phyloP scores from a whole-genome alignment of 2,888 invertebrate genomes.

The Andrena bicolor region DNA sequence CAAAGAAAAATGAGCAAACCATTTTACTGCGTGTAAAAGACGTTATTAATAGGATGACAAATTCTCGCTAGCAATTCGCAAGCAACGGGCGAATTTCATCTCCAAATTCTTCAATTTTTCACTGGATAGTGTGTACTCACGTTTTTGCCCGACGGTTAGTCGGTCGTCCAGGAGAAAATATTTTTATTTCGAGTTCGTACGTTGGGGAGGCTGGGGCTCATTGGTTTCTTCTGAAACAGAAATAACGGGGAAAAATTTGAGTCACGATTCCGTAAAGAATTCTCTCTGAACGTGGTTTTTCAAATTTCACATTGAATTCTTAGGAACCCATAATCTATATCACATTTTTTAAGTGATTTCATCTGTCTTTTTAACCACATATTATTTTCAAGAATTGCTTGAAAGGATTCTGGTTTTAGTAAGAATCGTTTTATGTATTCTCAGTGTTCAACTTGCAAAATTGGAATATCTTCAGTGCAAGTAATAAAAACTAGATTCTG shows the following conservation, averaged over 20 bases:
- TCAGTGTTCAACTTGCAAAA: too few species aligned
- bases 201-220: constrained; percentile 35
- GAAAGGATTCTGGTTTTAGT: too few species aligned
- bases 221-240: constrained; percentile 61
- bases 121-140: constrained; percentile 46
- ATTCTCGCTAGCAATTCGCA: neutral
- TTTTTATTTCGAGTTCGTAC: constrained; percentile 34
- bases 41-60: neutral
- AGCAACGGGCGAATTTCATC: neutral
- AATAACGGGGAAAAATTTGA: neutral
- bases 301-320: too few species aligned
- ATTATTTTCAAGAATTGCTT: too few species aligned
- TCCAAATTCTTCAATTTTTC: neutral
- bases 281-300: too few species aligned
- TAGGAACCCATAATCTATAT: too few species aligned
- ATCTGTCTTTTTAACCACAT: too few species aligned
- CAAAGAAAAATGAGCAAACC: neutral
- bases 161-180: constrained; percentile 56
- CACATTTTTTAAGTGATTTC: too few species aligned
- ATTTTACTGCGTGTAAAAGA: neutral
- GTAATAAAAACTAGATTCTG: too few species aligned
- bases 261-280: neutral
- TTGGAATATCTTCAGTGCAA: too few species aligned
- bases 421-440: too few species aligned
- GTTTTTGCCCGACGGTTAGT: constrained; percentile 61